Base-by-base conservation (phyloP, 2,113 vertebrate species). In the Rhipidura dahli region DNA sequence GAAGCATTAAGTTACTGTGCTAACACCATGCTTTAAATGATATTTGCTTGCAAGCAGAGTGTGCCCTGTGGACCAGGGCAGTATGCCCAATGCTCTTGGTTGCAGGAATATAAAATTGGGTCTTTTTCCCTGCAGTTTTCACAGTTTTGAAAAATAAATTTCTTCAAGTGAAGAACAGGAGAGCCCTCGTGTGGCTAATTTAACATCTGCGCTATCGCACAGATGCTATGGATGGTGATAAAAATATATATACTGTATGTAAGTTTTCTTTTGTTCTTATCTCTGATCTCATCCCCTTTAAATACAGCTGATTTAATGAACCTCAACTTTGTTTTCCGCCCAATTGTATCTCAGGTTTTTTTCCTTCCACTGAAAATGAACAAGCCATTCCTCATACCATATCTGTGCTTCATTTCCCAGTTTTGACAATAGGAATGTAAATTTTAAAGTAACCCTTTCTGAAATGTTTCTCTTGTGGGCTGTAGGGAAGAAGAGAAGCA, bases 141-240 rank as follows among this genome's bases (percentile, higher is more conserved):
- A 42, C 24, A 6, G 35, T 14, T 81, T 51, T 63, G 26, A 56
- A 56, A 68, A 63, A 64, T 17, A 7, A 15, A 63, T 64, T 88
- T 88, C 56, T 88, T 73, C 72, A 90, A 95, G 51, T 39, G 61
- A 94, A 92, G 93, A 90, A 83, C 96, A 80, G 93, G 93, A 92
- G 96, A 93, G 96, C 96, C 96, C 94, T 93, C 96, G 26, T 96
- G 90, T 97, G 93, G 96, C 79, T 95, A 96, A 83, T 94, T 83
- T 86, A 89, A 78, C 60, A 39, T 78, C 87, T 81, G 30, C 83
- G 40, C 22, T 71, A 42, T 8, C 1, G 0, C 50, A 61, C 24
- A 80, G 42, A 80, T 83, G 37, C 31, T 70, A n/a, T 2, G 15
- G 42, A 80, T 4, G 2, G 39, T 51, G 56, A 47, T 40, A 77